These are phyloP conservation scores for Fulica atra DNA, from an alignment of 2,113 vertebrate species.

Conservation along the genomic window DNA sequence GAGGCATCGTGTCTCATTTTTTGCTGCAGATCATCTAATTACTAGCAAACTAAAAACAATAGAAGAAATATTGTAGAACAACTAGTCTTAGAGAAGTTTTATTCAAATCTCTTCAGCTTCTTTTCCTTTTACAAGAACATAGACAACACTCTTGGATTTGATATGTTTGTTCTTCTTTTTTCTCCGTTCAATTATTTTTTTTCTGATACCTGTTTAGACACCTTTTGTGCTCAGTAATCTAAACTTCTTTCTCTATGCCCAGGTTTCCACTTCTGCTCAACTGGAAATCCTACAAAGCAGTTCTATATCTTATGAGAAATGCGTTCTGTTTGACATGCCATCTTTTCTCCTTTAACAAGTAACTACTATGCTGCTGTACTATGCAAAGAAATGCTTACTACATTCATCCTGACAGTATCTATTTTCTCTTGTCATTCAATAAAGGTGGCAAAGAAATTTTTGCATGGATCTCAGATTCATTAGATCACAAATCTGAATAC, in stretches of 20 bases:
- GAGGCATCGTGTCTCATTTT: background rate
- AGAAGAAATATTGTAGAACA: background rate
- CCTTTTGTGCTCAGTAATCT: background rate
- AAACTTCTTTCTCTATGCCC: background rate
- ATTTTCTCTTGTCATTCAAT: background rate
- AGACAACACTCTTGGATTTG: background rate
- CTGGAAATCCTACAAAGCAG: background rate
- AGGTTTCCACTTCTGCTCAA: background rate
- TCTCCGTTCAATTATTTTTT: background rate
- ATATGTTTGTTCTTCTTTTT: background rate
- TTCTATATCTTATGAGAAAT: background rate
- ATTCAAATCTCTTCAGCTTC: background rate
- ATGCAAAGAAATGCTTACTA: background rate
- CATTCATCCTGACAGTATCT: background rate
- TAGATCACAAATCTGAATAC: background rate
- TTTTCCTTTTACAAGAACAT: background rate
- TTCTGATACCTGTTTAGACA: background rate
- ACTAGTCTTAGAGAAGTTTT: background rate
- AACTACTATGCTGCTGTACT: background rate
- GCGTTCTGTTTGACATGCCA: background rate
- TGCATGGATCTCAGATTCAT: background rate
- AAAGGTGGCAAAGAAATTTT: background rate
- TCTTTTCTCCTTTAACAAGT: background rate
- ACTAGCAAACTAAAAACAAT: background rate
- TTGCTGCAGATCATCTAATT: background rate